Base-by-base conservation (phyloP, 2,888 invertebrate species). In the Tetrapedia diversipes region DNA sequence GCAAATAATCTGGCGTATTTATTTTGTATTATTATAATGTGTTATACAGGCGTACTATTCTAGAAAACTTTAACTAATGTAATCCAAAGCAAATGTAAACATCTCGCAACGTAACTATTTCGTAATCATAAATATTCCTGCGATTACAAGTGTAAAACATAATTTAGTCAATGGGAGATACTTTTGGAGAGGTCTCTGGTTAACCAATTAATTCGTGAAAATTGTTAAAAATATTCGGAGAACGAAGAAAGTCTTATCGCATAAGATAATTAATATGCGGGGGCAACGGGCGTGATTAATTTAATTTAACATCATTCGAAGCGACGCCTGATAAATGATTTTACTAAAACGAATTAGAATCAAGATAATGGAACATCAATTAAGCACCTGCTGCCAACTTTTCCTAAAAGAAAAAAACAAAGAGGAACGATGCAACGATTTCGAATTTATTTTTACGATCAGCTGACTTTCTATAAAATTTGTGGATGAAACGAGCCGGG, bases 391-490 rank as follows among this genome's bases (percentile, higher is more conserved):
- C 14, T 49, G 22, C 14, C 10, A 10, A 14, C 6, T 34, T 51
- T 49, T 71, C 27, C 4, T 45, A 32, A n/a, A 43, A 14, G n/a
- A 4, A 2, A 8, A 19, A 4, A 22, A 34, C n/a, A 29, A 34
- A 19, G 19, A 4, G 32, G 8, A 47, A 47, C 39, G n/a, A 32
- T 11, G 16, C 11, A 37, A 54, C 16, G 63, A 45, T 43, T 19
- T 66, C 37, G 37, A 24, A 66, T 37, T 57, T 16, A 10, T 24
- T 27, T 34, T 29, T 19, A n/a, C 22, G 22, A 19, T 32, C 22
- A 27, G n/a, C 7, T 43, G 14, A 66, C 56, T 57, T 65, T 70
- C 66, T 56, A 56, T 16, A n/a, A 65, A 65, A 66, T 66, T 41
- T 54, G 14, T 39, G 19, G 11, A 32, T 54, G n/a, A 59, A 53